Evolutionary conservation across 2,113 vertebrate species (phyloP).

Genomic region (Scomber scombrus): DNA sequence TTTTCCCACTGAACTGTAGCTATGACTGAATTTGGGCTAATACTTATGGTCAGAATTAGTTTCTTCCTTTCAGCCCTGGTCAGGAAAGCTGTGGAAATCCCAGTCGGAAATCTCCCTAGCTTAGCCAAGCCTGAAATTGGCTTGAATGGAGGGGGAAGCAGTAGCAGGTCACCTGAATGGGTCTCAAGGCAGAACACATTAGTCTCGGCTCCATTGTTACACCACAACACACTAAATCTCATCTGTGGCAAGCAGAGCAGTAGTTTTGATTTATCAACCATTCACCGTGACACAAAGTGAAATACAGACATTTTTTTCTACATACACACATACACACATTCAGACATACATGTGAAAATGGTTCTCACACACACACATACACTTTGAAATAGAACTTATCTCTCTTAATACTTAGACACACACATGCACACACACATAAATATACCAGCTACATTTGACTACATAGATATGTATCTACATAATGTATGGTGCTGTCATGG

Average conservation of each 20-base stretch:
- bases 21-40: conserved; percentile 36
- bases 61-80: conserved; percentile 35
- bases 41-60: conserved; percentile 56
- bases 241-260: conserved; percentile 53
- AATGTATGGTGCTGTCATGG: neutral
- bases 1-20: conserved; percentile 15
- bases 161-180: conserved; percentile 72
- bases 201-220: conserved; percentile 68
- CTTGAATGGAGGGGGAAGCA: conserved; percentile 70
- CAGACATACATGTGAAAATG: conserved; percentile 9
- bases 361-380: neutral
- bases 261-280: conserved; percentile 62
- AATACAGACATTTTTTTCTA: conserved; percentile 4
- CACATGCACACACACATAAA: conserved; percentile 3
- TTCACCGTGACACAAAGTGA: conserved; percentile 51
- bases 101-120: conserved; percentile 54
- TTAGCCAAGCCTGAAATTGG: conserved; percentile 82
- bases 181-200: conserved; percentile 77
- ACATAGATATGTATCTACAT: neutral
- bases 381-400: neutral
- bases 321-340: neutral
- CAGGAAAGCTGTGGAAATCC: conserved; percentile 68
- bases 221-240: conserved; percentile 60
- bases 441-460: neutral
- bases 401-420: neutral